Evolutionary conservation across 2,888 invertebrate species (phyloP).

Genomic region (Capitulum mitella): DNA sequence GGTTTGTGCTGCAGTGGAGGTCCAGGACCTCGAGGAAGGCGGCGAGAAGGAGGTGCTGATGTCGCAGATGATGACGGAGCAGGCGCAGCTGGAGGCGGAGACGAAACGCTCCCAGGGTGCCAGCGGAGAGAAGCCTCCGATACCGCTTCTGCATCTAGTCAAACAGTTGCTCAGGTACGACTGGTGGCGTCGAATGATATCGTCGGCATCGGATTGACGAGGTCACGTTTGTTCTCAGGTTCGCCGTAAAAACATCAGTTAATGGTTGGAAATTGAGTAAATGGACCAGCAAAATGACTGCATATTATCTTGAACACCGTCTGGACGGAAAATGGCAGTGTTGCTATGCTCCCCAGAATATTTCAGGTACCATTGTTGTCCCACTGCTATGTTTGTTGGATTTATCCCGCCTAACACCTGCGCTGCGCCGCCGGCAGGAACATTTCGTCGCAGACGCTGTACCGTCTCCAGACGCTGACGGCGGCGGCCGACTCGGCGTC

Average conservation of each 20-base stretch:
- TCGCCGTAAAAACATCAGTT: no score
- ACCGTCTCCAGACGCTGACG: background rate
- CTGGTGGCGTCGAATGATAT: no score
- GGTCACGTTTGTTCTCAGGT: no score
- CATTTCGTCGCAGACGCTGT: conserved; percentile 16
- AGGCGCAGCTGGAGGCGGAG: conserved; percentile 38
- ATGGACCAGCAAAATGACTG: no score
- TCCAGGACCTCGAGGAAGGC: conserved; percentile 42
- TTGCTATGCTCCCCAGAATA: no score
- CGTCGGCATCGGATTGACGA: no score
- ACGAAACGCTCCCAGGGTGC: conserved; percentile 33
- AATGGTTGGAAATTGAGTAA: no score
- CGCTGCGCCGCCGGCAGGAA: background rate
- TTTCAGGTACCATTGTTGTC: no score
- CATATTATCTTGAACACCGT: no score
- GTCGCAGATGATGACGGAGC: conserved; percentile 38
- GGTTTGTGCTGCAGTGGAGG: conserved; percentile 36
- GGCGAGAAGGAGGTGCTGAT: conserved; percentile 37
- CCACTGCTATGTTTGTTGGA: no score
- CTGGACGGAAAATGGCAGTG: no score
- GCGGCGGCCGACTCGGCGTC: background rate
- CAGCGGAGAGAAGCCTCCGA: conserved; percentile 40
- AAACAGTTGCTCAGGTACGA: conserved; percentile 59
- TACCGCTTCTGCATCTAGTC: conserved; percentile 58
- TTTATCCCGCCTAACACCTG: no score